Evolutionary conservation across 2,888 invertebrate genomes (phyloP).

Genomic region (Drosophila meridiana): DNA sequence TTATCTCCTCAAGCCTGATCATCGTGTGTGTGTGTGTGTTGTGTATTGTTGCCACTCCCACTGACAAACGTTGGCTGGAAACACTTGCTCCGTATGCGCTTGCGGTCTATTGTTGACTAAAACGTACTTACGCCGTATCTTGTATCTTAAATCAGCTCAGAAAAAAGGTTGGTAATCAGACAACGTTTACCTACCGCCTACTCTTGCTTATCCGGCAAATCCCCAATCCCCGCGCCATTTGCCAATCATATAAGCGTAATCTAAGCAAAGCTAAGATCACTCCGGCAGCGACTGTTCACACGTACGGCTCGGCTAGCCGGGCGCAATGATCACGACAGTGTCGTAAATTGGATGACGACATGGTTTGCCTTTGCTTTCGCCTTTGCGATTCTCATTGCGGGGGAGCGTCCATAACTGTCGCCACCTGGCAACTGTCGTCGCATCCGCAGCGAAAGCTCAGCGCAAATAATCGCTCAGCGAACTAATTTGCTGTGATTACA

Average conservation of each 20-base stretch:
- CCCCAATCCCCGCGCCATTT: background rate
- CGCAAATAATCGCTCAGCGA: constrained; percentile 31
- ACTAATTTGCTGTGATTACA: constrained; percentile 45
- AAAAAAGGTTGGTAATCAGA: background rate
- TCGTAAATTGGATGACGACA: constrained; percentile 42
- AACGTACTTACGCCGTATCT: constrained; percentile 48
- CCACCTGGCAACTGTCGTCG: constrained; percentile 1
- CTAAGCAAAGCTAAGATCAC: constrained; percentile 43
- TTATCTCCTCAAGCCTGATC: constrained; percentile 19
- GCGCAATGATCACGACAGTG: constrained; percentile 36
- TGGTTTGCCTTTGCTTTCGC: constrained; percentile 7
- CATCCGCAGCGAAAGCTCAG: constrained; percentile 9
- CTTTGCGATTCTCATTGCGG: constrained; percentile 9
- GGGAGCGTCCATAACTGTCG: constrained; percentile 28
- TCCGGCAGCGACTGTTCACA: constrained; percentile 38
- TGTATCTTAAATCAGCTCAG: constrained; percentile 42
- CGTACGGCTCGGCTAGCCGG: constrained; percentile 6
- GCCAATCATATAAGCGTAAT: background rate
- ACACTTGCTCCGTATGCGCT: constrained; percentile 33
- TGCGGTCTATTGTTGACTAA: constrained; percentile 53
- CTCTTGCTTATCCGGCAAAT: constrained; percentile 27
- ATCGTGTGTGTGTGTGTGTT: constrained; percentile 13
- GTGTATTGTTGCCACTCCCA: background rate
- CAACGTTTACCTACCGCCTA: constrained; percentile 18
- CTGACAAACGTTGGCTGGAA: constrained; percentile 17